phyloP scores from a whole-genome alignment of 1,140 invertebrate species.

The Dendroctonus valens region DNA sequence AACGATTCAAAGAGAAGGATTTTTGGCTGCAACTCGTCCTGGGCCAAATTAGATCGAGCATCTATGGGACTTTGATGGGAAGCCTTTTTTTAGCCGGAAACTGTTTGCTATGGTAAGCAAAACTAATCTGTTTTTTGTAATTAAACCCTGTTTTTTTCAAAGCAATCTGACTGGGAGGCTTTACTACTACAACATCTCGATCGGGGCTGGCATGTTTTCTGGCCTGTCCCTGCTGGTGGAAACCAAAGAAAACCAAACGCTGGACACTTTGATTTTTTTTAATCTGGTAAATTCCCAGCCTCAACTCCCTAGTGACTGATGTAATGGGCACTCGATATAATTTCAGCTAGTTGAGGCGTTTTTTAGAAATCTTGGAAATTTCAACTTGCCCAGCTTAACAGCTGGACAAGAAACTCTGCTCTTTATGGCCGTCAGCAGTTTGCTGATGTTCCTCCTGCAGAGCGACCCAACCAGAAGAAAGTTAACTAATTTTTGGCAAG shows the following conservation, averaged over 20 bases:
- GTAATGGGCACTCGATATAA: conserved; percentile 1
- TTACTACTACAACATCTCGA: conserved; percentile 30
- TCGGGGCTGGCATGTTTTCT: conserved; percentile 33
- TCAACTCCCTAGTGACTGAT: neutral
- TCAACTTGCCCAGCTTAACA: conserved; percentile 23
- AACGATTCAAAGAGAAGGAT: conserved; percentile 30
- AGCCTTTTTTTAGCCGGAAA: conserved; percentile 14
- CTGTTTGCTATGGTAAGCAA: conserved; percentile 28
- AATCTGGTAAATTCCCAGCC: conserved; percentile 34
- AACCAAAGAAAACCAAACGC: conserved; percentile 35
- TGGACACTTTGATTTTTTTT: conserved; percentile 38
- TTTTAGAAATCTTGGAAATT: conserved; percentile 25
- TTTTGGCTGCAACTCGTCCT: conserved; percentile 16
- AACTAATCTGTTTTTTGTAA: no score
- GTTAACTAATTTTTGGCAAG: conserved; percentile 34
- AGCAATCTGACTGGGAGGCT: conserved; percentile 29
- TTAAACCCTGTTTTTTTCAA: no score
- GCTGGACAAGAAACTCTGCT: conserved; percentile 24
- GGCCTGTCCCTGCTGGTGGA: conserved; percentile 36
- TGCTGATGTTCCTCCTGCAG: conserved; percentile 34
- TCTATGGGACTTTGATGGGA: conserved; percentile 26
- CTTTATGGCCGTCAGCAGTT: conserved; percentile 35
- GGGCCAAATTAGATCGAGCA: conserved; percentile 22
- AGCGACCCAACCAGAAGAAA: conserved; percentile 17
- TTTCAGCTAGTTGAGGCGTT: conserved; percentile 35